These are phyloP conservation scores for Sclerurus mexicanus DNA, from an alignment of 2,113 vertebrate genomes.

Conservation along the genomic window DNA sequence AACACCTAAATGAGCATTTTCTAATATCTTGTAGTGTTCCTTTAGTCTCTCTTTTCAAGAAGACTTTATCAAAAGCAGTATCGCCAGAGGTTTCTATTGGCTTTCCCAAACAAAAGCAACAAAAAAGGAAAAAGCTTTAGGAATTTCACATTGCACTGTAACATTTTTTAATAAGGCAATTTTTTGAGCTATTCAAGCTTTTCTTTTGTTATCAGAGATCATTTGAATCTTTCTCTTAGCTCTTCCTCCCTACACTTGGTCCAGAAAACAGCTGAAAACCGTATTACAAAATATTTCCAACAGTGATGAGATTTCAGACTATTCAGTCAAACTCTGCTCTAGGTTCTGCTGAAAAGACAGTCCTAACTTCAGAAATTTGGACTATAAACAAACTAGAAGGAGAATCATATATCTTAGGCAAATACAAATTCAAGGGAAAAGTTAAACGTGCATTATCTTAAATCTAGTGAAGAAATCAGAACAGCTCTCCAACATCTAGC, in stretches of 20 bases:
- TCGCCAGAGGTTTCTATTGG: background rate
- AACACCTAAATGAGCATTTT: background rate
- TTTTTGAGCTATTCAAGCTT: background rate
- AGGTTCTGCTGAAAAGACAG: background rate
- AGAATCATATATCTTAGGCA: background rate
- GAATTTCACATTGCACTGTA: background rate
- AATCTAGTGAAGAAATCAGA: background rate
- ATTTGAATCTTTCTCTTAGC: background rate
- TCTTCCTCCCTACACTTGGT: background rate
- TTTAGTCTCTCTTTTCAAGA: background rate
- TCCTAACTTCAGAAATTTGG: background rate
- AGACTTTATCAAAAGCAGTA: fast-evolving
- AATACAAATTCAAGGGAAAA: background rate
- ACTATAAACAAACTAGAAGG: background rate
- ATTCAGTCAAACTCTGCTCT: background rate
- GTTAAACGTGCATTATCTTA: background rate
- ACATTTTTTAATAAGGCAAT: background rate
- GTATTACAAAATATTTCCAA: background rate
- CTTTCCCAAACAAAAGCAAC: background rate
- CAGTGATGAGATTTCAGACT: background rate
- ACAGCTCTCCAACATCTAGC: background rate
- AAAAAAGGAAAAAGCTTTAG: background rate
- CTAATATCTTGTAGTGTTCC: background rate
- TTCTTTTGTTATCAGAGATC: background rate
- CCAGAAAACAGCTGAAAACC: background rate